These are phyloP conservation scores for Monoplex corrugatus DNA, from an alignment of 2,888 invertebrate species.

Conservation along the genomic window DNA sequence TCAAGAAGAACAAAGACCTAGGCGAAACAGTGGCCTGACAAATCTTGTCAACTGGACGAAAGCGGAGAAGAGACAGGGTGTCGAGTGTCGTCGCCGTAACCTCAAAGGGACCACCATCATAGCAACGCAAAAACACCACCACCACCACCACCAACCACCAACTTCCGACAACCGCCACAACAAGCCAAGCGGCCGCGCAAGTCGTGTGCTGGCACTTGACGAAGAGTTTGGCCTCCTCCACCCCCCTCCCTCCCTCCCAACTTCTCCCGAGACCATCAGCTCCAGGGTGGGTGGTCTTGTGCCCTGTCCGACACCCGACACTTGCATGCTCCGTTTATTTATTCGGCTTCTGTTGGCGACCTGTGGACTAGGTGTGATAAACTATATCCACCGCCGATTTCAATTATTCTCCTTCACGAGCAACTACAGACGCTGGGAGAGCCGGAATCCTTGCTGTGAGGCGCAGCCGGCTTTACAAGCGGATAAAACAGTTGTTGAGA, in stretches of 20 bases:
- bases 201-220: too few relatives aligned
- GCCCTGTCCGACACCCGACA: background rate
- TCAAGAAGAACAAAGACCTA: background rate
- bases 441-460: background rate
- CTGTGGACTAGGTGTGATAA: background rate
- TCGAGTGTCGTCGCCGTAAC: background rate
- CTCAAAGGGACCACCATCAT: background rate
- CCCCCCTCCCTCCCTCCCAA: background rate
- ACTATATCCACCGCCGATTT: constrained; percentile 32
- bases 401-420: constrained; percentile 6
- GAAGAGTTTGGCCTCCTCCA: too few relatives aligned
- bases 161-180: too few relatives aligned
- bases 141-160: too few relatives aligned
- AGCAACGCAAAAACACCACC: background rate
- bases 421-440: background rate
- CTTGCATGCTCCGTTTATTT: constrained; percentile 14
- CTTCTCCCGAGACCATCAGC: background rate
- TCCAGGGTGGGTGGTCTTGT: constrained; percentile 21
- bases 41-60: constrained; percentile 5
- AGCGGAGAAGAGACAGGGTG: background rate
- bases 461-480: background rate
- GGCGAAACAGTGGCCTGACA: background rate
- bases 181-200: too few relatives aligned
- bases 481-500: background rate
- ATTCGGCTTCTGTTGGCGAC: background rate